These are phyloP conservation scores for Chaenogobius annularis DNA, from an alignment of 2,113 vertebrate species.

Conservation along the genomic window DNA sequence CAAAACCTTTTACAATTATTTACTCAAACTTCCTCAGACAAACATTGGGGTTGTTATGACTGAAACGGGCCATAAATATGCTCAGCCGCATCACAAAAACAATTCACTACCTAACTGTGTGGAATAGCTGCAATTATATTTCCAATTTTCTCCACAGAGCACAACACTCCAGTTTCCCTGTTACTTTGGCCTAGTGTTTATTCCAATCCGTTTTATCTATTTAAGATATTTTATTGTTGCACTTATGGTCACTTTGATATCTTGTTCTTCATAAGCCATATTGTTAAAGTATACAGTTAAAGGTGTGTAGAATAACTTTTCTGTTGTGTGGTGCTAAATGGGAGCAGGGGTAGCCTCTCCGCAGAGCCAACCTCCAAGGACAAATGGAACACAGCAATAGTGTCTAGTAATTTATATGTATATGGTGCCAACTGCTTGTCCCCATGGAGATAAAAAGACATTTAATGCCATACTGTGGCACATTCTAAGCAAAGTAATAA, in stretches of 20 bases:
- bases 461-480: no score
- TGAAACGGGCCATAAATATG: constrained; percentile 30
- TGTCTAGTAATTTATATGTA: no score
- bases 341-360: no score
- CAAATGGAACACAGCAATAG: no score
- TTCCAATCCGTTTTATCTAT: not conserved
- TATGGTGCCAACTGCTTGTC: no score
- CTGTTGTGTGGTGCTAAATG: no score
- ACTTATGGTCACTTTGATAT: not conserved
- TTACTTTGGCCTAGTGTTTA: constrained; percentile 10
- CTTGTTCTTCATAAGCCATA: not conserved
- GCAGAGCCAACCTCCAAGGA: no score
- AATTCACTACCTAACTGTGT: constrained; percentile 23
- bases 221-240: not conserved
- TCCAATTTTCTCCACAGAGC: constrained; percentile 13
- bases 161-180: not conserved
- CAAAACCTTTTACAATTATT: not conserved
- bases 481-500: no score
- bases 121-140: constrained; percentile 20
- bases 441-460: no score
- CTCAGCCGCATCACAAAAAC: constrained; percentile 27
- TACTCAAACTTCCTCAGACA: not conserved
- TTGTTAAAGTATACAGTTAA: no score
- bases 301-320: no score
- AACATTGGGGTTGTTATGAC: constrained; percentile 12